phyloP scores from a whole-genome alignment of 2,797 vertebrate genomes.

The Cyclopterus lumpus region DNA sequence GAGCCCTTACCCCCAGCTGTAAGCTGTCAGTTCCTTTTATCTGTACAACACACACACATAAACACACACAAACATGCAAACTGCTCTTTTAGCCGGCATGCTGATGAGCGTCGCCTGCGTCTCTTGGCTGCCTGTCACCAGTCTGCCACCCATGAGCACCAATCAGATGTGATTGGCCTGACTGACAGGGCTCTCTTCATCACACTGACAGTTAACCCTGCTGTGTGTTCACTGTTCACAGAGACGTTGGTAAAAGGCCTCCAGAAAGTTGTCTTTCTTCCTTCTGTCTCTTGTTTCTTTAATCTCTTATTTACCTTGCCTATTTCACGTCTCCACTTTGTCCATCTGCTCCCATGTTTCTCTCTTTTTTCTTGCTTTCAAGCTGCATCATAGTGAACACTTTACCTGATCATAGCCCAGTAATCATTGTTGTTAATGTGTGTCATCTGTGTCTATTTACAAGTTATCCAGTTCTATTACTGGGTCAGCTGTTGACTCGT shows the following conservation, averaged over 20 bases:
- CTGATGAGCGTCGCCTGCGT: conserved; percentile 82
- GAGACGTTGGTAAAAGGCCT: conserved; percentile 74
- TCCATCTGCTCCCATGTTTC: conserved; percentile 56
- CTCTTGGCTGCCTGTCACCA: conserved; percentile 84
- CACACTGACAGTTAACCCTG: conserved; percentile 82
- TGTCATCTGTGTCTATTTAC: conserved; percentile 45
- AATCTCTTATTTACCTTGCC: conserved; percentile 66
- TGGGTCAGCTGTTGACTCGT: conserved; percentile 60
- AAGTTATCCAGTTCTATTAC: conserved; percentile 45
- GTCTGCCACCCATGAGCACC: conserved; percentile 84
- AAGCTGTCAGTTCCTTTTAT: conserved; percentile 85
- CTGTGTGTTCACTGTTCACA: conserved; percentile 77
- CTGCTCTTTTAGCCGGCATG: conserved; percentile 84
- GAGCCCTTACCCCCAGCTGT: conserved; percentile 82
- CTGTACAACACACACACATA: conserved; percentile 74
- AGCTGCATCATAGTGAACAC: conserved; percentile 63
- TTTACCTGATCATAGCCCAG: conserved; percentile 65
- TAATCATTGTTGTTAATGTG: conserved; percentile 59
- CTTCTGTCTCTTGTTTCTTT: conserved; percentile 50
- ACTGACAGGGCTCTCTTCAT: conserved; percentile 82
- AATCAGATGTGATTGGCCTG: conserved; percentile 84
- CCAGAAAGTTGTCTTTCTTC: conserved; percentile 71
- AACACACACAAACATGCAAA: conserved; percentile 64
- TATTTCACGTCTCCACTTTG: conserved; percentile 50
- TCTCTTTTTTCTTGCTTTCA: conserved; percentile 49